Evolutionary conservation across 1,140 invertebrate species (phyloP).

Genomic region (Drosophila lacertosa): DNA sequence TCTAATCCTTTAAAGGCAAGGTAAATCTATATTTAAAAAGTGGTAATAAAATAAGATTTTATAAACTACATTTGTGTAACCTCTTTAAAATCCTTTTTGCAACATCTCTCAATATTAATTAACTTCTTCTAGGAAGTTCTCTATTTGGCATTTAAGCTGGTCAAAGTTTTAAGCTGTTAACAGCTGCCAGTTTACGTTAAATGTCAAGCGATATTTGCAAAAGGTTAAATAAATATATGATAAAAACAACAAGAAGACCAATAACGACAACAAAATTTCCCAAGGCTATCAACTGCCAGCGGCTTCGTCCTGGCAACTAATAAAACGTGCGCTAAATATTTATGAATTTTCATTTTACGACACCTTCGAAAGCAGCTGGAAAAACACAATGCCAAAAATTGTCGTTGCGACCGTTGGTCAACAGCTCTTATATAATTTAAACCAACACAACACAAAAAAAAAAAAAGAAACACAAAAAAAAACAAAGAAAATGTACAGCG

Average conservation of each 20-base stretch:
- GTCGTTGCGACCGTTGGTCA: conserved; percentile 40
- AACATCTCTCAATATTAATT: too few relatives aligned
- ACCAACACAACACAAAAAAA: conserved; percentile 13
- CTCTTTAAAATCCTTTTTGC: too few relatives aligned
- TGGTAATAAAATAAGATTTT: background rate
- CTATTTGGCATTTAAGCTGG: background rate
- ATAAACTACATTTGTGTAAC: background rate
- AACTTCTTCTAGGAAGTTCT: background rate
- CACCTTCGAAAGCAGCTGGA: conserved; percentile 62
- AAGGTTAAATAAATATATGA: conserved; percentile 35
- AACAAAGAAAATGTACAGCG: conserved; percentile 19
- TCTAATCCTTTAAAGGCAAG: too few relatives aligned
- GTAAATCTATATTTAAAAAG: too few relatives aligned
- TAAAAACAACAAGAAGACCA: conserved; percentile 5
- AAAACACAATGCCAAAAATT: conserved; percentile 40
- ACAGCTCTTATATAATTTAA: conserved; percentile 60
- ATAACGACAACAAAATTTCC: conserved; percentile 26
- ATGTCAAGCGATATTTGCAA: conserved; percentile 27
- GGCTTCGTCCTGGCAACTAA: conserved; percentile 55
- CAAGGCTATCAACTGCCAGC: conserved; percentile 40
- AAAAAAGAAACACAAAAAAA: conserved; percentile 10
- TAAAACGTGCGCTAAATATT: conserved; percentile 79
- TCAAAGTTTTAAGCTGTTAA: conserved; percentile 16
- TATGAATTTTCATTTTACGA: conserved; percentile 79
- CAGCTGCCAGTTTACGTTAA: conserved; percentile 26